Conservation (phyloP, 2,888 invertebrate genomes). For the Ctenicera cuprea region DNA sequence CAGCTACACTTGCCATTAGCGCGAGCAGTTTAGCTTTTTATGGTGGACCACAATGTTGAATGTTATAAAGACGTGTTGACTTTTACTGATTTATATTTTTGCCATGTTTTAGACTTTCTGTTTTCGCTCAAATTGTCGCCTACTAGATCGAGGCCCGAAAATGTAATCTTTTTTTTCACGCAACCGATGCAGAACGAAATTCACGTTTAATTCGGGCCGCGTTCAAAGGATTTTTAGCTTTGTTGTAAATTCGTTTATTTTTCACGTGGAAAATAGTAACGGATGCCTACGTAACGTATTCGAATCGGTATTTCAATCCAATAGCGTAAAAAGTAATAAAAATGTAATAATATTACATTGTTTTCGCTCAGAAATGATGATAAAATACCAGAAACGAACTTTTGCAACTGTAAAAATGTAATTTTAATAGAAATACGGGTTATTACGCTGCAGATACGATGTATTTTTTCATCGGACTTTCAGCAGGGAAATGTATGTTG, state of each 20-base stretch:
- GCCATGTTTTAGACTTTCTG: conserved; percentile 27
- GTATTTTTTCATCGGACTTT: conserved; percentile 64
- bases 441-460: conserved; percentile 62
- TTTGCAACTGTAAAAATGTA: conserved; percentile 67
- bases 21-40: conserved; percentile 68
- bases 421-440: conserved; percentile 67
- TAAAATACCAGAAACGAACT: conserved; percentile 68
- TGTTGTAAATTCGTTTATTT: conserved; percentile 31
- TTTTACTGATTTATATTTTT: conserved; percentile 65
- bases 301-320: conserved; percentile 63
- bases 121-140: not conserved
- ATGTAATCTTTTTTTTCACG: not conserved
- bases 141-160: not conserved
- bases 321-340: conserved; percentile 66
- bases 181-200: conserved; percentile 1
- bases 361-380: conserved; percentile 68
- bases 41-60: conserved; percentile 66
- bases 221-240: conserved; percentile 22
- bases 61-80: conserved; percentile 67
- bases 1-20: conserved; percentile 69
- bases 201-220: not conserved
- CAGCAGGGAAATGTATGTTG: conserved; percentile 61
- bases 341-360: conserved; percentile 68
- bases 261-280: conserved; percentile 29
- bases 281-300: conserved; percentile 42